Evolutionary conservation across 2,888 invertebrate species (phyloP).

Genomic region (Teleogryllus oceanicus): DNA sequence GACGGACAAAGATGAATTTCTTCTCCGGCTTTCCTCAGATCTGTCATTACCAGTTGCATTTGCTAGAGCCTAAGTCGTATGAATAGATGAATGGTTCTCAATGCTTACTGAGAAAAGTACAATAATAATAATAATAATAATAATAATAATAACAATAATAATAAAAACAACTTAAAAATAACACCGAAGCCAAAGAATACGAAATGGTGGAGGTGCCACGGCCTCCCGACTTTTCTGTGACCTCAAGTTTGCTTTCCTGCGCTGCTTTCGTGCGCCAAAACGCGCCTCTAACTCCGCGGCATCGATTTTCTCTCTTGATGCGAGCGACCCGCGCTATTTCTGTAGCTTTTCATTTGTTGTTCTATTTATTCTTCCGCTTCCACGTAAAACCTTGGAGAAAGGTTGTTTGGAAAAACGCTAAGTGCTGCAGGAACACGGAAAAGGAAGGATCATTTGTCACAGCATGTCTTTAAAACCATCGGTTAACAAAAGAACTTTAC

Average conservation of each 20-base stretch:
- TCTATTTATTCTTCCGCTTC: not conserved
- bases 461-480: not conserved
- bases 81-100: no score
- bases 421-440: not conserved
- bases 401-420: not conserved
- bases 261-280: constrained; percentile 9
- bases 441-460: not conserved
- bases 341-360: constrained; percentile 18
- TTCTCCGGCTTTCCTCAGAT: no score
- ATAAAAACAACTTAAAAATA: no score
- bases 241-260: not conserved
- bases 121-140: no score
- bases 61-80: no score
- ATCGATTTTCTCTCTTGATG: not conserved
- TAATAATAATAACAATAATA: no score
- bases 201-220: no score
- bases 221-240: not conserved
- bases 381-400: constrained; percentile 7
- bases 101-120: no score
- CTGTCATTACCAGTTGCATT: no score
- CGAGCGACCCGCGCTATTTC: not conserved
- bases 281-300: not conserved
- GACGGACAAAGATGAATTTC: no score
- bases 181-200: no score
- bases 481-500: no score